Base-by-base conservation (phyloP, 1,140 invertebrate genomes). In the Lerema accius region DNA sequence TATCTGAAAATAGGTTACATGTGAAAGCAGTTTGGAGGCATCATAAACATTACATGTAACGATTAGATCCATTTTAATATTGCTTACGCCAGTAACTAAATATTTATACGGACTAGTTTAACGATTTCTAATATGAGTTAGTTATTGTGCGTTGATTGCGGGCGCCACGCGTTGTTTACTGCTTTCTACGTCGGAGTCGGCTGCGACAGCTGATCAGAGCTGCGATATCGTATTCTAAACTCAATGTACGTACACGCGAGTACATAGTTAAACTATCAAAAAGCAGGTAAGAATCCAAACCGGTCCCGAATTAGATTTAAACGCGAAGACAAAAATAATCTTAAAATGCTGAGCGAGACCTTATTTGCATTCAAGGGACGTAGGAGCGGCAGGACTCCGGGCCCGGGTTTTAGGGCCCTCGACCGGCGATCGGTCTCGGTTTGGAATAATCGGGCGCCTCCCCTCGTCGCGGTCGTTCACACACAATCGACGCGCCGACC, bases 401-500 rank as follows among this genome's bases (percentile, higher is more conserved):
- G 71, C 65, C 66, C 71, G 73, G 78, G 81, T 76, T 84, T 88
- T 82, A 81, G 83, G 78, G 76, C 77, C 76, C 78, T 83, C 81
- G 72, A 79, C 68, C 73, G 67, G 65, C 81, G 83, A 86, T 82
- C 77, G 72, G 78, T 70, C 76, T 81, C 74, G 73, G 80, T n/a
- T n/a, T n/a, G n/a, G n/a, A 80, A 86, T 89, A 89, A 89, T 86
- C 86, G 82, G 75, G 73, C 78, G 78, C 80, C 76, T 78, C 84
- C 83, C 86, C 81, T 82, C 75, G 73, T 66, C 74, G 76, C 82
- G 84, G 83, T 89, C 83, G 86, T 89, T 89, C 83, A 86, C 86
- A 87, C 84, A 86, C 77, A 84, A 84, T 82, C 81, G 81, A 80
- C 81, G 79, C 76, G 69, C 72, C 75, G 74, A 80, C 67, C 74